A percentile compares a stretch with the other conserved stretches of the same genome.
Conservation (phyloP, 2,797 vertebrate species). For the Poeciliopsis paucimaculata region DNA sequence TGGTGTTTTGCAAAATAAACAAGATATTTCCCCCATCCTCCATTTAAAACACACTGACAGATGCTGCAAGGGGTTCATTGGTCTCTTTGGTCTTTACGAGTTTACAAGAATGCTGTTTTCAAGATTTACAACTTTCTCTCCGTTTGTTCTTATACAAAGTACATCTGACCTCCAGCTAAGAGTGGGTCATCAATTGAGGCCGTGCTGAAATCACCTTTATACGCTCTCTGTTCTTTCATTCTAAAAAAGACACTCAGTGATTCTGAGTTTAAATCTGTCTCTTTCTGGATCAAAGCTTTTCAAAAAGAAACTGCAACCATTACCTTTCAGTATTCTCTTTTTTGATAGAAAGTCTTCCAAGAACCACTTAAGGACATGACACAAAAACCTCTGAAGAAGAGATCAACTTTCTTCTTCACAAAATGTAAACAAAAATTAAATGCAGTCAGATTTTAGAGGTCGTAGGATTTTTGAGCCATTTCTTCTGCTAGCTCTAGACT, state of each 20-base stretch:
- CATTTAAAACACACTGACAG: not conserved
- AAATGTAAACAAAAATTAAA: no score
- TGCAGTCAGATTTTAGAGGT: no score
- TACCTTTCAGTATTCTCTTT: not conserved
- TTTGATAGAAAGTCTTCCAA: not conserved
- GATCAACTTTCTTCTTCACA: no score
- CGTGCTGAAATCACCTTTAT: not conserved
- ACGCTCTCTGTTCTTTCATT: no score
- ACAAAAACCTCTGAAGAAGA: no score
- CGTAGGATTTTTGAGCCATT: no score
- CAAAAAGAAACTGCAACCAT: not conserved
- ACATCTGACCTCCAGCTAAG: not conserved
- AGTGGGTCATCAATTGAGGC: not conserved
- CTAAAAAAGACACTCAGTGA: not conserved
- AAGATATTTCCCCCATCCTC: not conserved
- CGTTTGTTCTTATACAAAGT: not conserved
- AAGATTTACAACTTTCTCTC: conserved; percentile 2
- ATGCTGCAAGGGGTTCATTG: not conserved
- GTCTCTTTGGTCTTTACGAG: not conserved
- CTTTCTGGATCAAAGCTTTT: not conserved
- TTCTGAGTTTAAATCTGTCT: not conserved
- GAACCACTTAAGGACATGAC: no score
- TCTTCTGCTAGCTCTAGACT: no score
- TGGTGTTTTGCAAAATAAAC: not conserved
- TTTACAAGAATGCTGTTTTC: not conserved